A percentile compares a stretch with the other conserved stretches of the same genome.
Evolutionary conservation across 2,113 vertebrate genomes (phyloP).

Genomic region (Siniperca chuatsi): DNA sequence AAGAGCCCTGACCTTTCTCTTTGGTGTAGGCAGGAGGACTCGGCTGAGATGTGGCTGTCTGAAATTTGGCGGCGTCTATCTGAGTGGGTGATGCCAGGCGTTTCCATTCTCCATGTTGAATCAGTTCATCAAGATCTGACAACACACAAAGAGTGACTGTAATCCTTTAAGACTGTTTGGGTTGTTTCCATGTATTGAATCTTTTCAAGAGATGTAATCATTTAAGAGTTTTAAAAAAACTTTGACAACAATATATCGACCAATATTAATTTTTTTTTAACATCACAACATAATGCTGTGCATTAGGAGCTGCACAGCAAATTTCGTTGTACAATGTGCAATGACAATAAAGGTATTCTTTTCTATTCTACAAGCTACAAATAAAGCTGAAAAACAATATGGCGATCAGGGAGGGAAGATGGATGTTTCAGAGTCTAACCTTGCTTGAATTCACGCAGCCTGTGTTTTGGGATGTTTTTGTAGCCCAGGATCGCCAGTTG

Average conservation of each 20-base stretch:
- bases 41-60: not conserved
- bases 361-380: not conserved
- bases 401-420: not conserved
- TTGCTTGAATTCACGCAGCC: conserved; percentile 82
- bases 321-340: too few relatives aligned
- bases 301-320: too few relatives aligned
- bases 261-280: too few relatives aligned
- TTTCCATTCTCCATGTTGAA: conserved; percentile 71
- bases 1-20: conserved; percentile 72
- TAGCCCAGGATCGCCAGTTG: conserved; percentile 82
- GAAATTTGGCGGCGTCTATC: conserved; percentile 33
- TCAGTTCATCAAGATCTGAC: conserved; percentile 82
- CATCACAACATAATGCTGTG: not conserved
- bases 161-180: not conserved
- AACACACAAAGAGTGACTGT: not conserved
- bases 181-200: not conserved
- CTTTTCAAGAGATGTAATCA: not conserved
- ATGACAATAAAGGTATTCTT: too few relatives aligned
- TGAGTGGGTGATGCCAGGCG: conserved; percentile 48
- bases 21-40: conserved; percentile 78
- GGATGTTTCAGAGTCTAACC: conserved; percentile 58
- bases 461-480: conserved; percentile 78
- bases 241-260: not conserved
- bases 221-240: not conserved
- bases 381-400: not conserved